Conservation (phyloP, 1,140 invertebrate genomes). For the Calliphora vicina region DNA sequence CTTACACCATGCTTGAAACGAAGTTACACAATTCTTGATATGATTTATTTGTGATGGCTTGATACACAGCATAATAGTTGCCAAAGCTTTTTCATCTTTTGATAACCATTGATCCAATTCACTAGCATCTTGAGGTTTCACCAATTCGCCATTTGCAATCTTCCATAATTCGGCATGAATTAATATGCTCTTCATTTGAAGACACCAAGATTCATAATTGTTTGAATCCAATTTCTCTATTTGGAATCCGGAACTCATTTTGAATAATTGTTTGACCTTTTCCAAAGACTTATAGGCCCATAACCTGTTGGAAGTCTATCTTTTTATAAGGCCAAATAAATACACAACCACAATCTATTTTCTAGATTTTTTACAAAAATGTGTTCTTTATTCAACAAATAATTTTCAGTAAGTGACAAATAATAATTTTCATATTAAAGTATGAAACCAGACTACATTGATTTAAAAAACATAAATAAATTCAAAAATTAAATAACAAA, state of each 20-base stretch:
- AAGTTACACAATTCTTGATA: neutral
- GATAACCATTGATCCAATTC: neutral
- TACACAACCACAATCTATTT: too few relatives aligned
- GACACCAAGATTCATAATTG: neutral
- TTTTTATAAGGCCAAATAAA: too few relatives aligned
- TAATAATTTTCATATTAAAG: too few relatives aligned
- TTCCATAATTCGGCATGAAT: neutral
- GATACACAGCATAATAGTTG: neutral
- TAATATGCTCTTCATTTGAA: slow-evolving; percentile 3
- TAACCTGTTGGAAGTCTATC: too few relatives aligned
- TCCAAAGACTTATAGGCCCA: too few relatives aligned
- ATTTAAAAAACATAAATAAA: too few relatives aligned
- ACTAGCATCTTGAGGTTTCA: neutral
- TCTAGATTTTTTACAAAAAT: too few relatives aligned
- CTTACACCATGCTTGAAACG: neutral
- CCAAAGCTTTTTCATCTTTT: slow-evolving; percentile 1
- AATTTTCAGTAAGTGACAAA: too few relatives aligned
- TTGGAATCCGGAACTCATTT: neutral
- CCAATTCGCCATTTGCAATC: neutral
- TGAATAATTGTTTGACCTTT: neutral
- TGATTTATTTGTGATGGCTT: neutral
- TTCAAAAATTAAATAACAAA: too few relatives aligned
- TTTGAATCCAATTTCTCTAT: neutral
- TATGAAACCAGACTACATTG: too few relatives aligned
- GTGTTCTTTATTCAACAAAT: too few relatives aligned